Percentiles rank a stretch among this genome's conserved stretches.
Evolutionary conservation across 35 echinoderm and acorn worm species (phyloP).

Genomic region (Apostichopus parvimensis): DNA sequence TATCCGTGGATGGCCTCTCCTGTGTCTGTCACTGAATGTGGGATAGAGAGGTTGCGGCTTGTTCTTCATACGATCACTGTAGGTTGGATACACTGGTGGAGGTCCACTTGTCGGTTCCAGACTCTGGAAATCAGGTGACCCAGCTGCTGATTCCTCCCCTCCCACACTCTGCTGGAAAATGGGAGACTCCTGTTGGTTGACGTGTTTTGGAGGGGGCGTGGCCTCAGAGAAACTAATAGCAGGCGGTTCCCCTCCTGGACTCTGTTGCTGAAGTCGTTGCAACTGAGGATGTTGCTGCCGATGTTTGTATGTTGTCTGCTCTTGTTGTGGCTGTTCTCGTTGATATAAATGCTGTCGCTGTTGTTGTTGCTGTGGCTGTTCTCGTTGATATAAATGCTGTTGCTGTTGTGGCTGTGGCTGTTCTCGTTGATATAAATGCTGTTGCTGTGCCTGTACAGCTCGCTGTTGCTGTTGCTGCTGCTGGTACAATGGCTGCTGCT

Average conservation of each 20-base stretch:
- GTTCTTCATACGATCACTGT: constrained; percentile 61
- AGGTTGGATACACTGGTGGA: constrained; percentile 56
- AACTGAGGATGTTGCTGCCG: constrained; percentile 34
- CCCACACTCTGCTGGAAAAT: constrained; percentile 37
- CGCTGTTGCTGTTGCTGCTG: not conserved
- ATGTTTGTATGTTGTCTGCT: not conserved
- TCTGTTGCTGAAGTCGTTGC: not conserved
- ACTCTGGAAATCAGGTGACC: not conserved
- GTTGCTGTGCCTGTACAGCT: not conserved
- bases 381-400: not conserved
- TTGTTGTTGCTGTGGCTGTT: too few species aligned
- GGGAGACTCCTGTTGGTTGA: constrained; percentile 25
- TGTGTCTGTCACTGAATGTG: constrained; percentile 93
- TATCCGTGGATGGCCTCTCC: constrained; percentile 59
- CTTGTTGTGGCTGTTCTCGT: not conserved
- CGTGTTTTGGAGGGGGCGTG: constrained; percentile 45
- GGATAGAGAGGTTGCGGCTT: constrained; percentile 79
- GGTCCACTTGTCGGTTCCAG: constrained; percentile 30
- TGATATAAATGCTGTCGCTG: not conserved
- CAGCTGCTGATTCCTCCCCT: constrained; percentile 16
- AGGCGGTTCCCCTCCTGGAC: not conserved
- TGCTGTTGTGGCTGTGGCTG: too few species aligned
- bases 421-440: too few species aligned
- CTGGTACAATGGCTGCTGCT: constrained; percentile 8
- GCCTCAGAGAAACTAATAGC: constrained; percentile 42